These are phyloP conservation scores for Phainopepla nitens DNA, from an alignment of 2,113 vertebrate species.

Conservation along the genomic window DNA sequence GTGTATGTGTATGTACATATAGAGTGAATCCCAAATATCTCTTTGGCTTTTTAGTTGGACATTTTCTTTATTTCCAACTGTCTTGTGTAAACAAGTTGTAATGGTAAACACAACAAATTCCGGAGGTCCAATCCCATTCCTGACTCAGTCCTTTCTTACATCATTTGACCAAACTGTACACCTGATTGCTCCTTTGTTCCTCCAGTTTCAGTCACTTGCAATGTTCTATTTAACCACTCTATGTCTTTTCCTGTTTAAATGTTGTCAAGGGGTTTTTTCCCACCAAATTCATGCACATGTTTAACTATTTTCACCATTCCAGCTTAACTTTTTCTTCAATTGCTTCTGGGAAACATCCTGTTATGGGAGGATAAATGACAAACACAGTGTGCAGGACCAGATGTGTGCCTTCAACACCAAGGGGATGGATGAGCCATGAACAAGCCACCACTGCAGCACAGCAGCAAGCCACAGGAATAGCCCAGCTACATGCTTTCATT, in stretches of 20 bases:
- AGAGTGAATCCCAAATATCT: background rate
- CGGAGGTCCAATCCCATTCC: background rate
- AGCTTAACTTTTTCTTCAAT: background rate
- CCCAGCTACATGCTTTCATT: background rate
- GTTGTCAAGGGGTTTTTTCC: rapidly evolving
- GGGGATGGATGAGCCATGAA: background rate
- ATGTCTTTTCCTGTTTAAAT: background rate
- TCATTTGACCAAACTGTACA: background rate
- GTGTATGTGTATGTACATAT: too few relatives aligned
- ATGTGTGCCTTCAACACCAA: background rate
- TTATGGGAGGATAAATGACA: background rate
- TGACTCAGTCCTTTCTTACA: background rate
- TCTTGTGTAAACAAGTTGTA: background rate
- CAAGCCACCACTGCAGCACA: background rate
- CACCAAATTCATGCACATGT: background rate
- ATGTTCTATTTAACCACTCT: background rate
- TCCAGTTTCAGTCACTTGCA: background rate
- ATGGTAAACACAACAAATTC: background rate
- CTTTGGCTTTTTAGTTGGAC: background rate
- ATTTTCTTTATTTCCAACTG: background rate
- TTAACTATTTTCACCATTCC: background rate
- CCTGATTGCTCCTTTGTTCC: background rate
- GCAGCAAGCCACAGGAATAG: background rate
- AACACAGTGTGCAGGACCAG: background rate
- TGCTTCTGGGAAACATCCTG: background rate